Evolutionary conservation across 37 sponge, comb jelly and placozoan genomes (phyloP).

Genomic region (Petrosia ficiformis): DNA sequence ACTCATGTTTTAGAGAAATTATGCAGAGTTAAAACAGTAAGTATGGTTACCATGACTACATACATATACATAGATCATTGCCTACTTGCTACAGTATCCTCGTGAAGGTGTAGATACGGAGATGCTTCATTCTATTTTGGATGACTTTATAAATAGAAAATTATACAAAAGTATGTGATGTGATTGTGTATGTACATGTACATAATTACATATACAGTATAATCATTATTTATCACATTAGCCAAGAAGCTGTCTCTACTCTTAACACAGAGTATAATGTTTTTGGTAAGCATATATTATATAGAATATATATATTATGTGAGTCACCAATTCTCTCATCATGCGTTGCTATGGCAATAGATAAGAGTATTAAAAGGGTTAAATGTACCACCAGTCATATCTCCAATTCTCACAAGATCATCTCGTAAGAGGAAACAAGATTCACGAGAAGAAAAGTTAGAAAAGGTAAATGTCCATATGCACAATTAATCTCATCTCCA

Average conservation of each 20-base stretch:
- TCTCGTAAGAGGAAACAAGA: conserved; percentile 38
- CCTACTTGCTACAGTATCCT: no score
- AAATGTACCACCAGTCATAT: conserved; percentile 20
- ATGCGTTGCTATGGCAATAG: conserved; percentile 13
- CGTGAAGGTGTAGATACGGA: background rate
- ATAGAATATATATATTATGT: background rate
- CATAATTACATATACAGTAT: background rate
- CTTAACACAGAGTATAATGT: background rate
- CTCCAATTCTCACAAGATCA: conserved; percentile 51
- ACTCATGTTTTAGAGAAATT: no score
- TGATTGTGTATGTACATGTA: background rate
- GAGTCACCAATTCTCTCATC: background rate
- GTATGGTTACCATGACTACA: background rate
- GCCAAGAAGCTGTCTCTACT: background rate
- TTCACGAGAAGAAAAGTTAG: background rate
- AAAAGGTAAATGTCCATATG: background rate
- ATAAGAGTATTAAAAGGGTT: background rate
- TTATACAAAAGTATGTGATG: no score
- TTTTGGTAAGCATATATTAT: background rate
- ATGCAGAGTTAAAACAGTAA: background rate
- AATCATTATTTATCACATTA: background rate
- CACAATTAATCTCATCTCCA: background rate
- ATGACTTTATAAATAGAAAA: background rate
- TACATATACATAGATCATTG: no score
- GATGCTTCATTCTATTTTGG: background rate